These are phyloP conservation scores for Phaenicophaeus curvirostris DNA, from an alignment of 2,797 vertebrate genomes.

Conservation along the genomic window DNA sequence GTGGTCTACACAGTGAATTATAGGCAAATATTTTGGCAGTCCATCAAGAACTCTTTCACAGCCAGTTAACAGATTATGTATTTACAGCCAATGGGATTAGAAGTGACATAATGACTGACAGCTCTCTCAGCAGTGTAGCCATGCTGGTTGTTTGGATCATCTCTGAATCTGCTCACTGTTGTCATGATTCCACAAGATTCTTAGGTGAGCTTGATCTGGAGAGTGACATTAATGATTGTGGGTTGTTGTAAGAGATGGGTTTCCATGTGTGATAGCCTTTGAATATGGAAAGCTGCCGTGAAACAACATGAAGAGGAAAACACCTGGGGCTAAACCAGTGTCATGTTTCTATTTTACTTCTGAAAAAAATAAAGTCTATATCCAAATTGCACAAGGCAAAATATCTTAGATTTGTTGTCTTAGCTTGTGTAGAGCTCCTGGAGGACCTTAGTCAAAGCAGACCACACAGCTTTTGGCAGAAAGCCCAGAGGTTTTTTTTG, in stretches of 20 bases:
- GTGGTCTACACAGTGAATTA: background rate
- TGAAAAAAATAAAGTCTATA: background rate
- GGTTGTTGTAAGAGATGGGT: background rate
- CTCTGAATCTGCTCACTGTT: background rate
- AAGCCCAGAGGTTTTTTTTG: background rate
- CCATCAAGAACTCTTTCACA: background rate
- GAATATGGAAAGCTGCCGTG: background rate
- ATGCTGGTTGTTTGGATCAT: background rate
- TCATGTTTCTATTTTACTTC: slow-evolving; percentile 72
- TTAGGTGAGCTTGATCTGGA: background rate
- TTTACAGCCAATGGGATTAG: background rate
- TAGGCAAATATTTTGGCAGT: background rate
- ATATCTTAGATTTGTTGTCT: slow-evolving; percentile 52
- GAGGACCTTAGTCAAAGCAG: slow-evolving; percentile 38
- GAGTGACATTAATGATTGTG: background rate
- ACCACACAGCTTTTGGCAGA: slow-evolving; percentile 45
- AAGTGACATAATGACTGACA: background rate
- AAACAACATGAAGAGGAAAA: slow-evolving; percentile 47
- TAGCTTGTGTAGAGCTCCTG: slow-evolving; percentile 56
- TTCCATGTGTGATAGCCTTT: background rate
- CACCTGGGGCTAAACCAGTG: slow-evolving; percentile 52
- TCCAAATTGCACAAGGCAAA: slow-evolving; percentile 66
- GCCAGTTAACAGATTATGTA: background rate
- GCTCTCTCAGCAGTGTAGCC: background rate
- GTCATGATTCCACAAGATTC: background rate